Conservation (phyloP, 2,797 vertebrate species). For the Vultur gryphus region DNA sequence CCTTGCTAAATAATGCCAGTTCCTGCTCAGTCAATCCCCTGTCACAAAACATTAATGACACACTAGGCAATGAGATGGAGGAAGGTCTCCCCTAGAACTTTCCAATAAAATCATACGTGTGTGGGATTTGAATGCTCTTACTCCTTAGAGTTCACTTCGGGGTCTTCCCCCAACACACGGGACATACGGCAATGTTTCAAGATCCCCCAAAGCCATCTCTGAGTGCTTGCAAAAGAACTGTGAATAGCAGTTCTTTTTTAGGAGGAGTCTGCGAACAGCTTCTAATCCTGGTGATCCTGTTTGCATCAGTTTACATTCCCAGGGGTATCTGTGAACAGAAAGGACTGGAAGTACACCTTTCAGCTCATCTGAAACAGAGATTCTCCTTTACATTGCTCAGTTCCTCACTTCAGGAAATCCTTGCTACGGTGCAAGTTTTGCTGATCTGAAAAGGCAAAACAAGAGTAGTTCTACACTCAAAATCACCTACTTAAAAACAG, state of each 20-base stretch:
- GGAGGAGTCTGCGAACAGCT: not conserved
- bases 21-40: not conserved
- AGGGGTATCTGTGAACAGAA: not conserved
- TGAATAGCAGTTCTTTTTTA: slow-evolving; percentile 19
- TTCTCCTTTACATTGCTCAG: not conserved
- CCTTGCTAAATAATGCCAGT: not conserved
- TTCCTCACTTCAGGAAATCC: not conserved
- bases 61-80: not conserved
- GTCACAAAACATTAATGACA: not conserved
- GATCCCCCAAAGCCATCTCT: not conserved
- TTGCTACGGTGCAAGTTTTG: not conserved
- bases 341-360: slow-evolving; percentile 9
- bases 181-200: not conserved
- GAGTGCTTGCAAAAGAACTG: not conserved
- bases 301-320: slow-evolving; percentile 18
- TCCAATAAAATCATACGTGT: not conserved
- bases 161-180: not conserved
- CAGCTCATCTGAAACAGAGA: not conserved
- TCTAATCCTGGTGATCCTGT: slow-evolving; percentile 28
- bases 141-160: not conserved
- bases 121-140: not conserved
- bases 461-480: not conserved
- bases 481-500: not conserved
- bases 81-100: not conserved
- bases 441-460: not conserved